Conservation (phyloP, 2,888 invertebrate genomes). For the Poecilus cupreus region DNA sequence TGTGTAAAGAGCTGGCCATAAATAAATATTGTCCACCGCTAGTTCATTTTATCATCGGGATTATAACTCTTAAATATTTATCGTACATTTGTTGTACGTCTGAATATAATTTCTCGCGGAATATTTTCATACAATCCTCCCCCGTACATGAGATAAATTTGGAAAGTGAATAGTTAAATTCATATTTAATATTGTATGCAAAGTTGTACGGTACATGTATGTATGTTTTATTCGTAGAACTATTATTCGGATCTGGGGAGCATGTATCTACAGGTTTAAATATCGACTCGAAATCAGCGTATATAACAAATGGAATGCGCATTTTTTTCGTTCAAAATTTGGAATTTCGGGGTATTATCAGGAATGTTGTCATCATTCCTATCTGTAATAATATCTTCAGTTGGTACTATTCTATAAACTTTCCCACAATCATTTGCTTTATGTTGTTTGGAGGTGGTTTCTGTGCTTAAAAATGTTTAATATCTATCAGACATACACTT, state of each 20-base stretch:
- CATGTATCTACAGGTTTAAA: background rate
- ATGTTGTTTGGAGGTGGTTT: conserved; percentile 15
- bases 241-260: background rate
- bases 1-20: conserved; percentile 32
- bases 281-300: background rate
- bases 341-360: background rate
- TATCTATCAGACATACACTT: conserved; percentile 57
- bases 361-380: background rate
- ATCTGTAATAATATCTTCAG: background rate
- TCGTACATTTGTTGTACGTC: conserved; percentile 30
- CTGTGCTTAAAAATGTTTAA: conserved; percentile 30
- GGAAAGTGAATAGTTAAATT: background rate
- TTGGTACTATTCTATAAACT: conserved; percentile 39
- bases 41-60: conserved; percentile 19
- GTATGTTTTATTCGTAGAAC: background rate
- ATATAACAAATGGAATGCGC: background rate
- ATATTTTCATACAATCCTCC: conserved; percentile 14
- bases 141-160: conserved; percentile 48
- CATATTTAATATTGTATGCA: conserved; percentile 1
- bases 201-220: background rate
- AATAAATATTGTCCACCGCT: background rate
- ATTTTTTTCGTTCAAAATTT: background rate
- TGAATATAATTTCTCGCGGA: background rate
- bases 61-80: conserved; percentile 19
- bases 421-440: conserved; percentile 48